phyloP scores from a whole-genome alignment of 2,797 vertebrate species.

The Chelidonichthys spinosus region DNA sequence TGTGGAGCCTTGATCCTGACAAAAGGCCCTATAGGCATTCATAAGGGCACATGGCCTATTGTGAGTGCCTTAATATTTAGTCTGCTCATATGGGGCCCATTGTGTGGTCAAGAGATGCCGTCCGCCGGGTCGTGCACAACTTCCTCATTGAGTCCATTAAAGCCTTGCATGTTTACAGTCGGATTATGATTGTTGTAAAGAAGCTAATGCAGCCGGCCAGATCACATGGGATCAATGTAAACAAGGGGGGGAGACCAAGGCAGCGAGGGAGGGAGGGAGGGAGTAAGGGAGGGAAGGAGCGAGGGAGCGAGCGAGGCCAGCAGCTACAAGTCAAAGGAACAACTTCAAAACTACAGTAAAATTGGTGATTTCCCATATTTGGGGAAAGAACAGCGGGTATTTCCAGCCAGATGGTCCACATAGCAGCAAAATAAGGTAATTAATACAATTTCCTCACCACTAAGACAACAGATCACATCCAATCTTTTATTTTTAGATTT shows the following conservation, averaged over 20 bases:
- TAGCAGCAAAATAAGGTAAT: constrained; percentile 34
- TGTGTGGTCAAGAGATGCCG: constrained; percentile 72
- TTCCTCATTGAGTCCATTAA: constrained; percentile 74
- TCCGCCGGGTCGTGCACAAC: constrained; percentile 42
- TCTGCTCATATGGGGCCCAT: constrained; percentile 61
- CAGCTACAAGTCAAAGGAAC: constrained; percentile 19
- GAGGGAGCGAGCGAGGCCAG: too few relatives aligned
- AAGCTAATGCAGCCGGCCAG: constrained; percentile 60
- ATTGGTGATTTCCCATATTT: constrained; percentile 47
- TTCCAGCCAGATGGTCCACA: constrained; percentile 42
- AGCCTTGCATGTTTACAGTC: constrained; percentile 73
- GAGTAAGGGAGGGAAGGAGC: too few relatives aligned
- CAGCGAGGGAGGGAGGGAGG: not conserved
- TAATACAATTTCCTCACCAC: constrained; percentile 26
- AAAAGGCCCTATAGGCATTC: constrained; percentile 70
- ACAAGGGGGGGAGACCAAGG: constrained; percentile 35
- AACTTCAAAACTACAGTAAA: constrained; percentile 20
- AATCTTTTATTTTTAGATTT: constrained; percentile 15
- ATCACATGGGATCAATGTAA: constrained; percentile 66
- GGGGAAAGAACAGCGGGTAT: constrained; percentile 1
- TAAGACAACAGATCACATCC: constrained; percentile 36
- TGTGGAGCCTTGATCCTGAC: constrained; percentile 76
- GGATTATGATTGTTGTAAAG: constrained; percentile 79
- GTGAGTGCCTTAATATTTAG: constrained; percentile 74
- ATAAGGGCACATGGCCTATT: constrained; percentile 73